Evolutionary conservation across 2,888 invertebrate species (phyloP).

Genomic region (Aspidapion aeneum): DNA sequence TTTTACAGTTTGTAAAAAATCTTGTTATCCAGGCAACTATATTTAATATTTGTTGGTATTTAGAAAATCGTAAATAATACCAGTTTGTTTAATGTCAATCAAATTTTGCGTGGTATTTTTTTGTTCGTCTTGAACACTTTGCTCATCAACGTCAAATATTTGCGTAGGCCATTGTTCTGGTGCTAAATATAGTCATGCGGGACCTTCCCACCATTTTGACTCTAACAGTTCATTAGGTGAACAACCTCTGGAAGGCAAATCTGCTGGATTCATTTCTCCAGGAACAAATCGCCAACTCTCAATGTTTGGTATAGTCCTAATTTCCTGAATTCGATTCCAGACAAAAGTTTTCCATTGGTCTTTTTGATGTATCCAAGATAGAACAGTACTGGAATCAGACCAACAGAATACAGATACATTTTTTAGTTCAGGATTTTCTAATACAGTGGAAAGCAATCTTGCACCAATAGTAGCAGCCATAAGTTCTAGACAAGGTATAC

Average conservation of each 20-base stretch:
- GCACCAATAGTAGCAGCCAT: background rate
- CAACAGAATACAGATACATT: background rate
- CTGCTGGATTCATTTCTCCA: background rate
- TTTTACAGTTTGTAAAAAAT: background rate
- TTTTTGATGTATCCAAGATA: background rate
- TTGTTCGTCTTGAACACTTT: background rate
- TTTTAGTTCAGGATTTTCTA: background rate
- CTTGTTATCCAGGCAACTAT: too few species aligned
- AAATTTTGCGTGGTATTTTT: background rate
- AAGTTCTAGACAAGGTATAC: conserved; percentile 2
- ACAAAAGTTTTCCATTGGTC: conserved; percentile 1
- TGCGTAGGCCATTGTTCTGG: background rate
- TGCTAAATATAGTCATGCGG: background rate
- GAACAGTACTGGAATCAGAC: background rate
- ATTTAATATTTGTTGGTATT: too few species aligned
- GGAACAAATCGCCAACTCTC: conserved; percentile 1
- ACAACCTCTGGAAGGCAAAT: background rate
- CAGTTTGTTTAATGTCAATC: background rate
- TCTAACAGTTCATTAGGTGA: background rate
- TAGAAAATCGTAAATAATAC: too few species aligned
- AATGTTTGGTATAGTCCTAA: background rate
- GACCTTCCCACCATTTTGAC: conserved; percentile 4
- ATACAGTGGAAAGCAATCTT: background rate
- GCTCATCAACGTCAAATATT: background rate
- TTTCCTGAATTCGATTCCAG: background rate